Conservation (phyloP, 1,140 invertebrate genomes). For the Aplysia californica region DNA sequence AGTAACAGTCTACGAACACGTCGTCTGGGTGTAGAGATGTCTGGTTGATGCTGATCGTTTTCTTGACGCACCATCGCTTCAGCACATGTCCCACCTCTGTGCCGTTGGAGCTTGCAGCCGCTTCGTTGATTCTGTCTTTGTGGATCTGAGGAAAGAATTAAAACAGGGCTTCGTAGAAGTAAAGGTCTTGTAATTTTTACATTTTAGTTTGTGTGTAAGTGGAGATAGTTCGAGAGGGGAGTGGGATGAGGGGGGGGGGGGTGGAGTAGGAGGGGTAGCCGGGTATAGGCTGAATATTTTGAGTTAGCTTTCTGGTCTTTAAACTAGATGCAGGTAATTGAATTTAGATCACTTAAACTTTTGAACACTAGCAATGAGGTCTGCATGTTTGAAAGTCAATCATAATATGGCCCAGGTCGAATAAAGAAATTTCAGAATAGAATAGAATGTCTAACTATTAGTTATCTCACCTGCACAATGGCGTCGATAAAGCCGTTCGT, state of each 20-base stretch:
- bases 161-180: too few relatives aligned
- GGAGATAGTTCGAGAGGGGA: background rate
- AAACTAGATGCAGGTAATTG: too few relatives aligned
- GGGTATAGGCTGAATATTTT: background rate
- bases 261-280: background rate
- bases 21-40: background rate
- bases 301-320: background rate
- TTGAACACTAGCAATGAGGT: background rate
- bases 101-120: conserved; percentile 23
- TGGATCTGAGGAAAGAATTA: conserved; percentile 57
- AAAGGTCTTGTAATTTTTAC: background rate
- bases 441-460: too few relatives aligned
- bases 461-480: conserved; percentile 65
- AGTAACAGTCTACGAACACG: background rate
- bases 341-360: too few relatives aligned
- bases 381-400: background rate
- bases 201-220: background rate
- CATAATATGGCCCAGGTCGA: background rate
- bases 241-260: background rate
- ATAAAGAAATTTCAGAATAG: too few relatives aligned
- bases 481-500: conserved; percentile 69
- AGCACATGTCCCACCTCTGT: conserved; percentile 28
- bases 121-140: conserved; percentile 59
- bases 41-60: conserved; percentile 20
- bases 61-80: conserved; percentile 31